These are phyloP conservation scores for Brachypterus glaber DNA, from an alignment of 2,888 invertebrate genomes.

Conservation along the genomic window DNA sequence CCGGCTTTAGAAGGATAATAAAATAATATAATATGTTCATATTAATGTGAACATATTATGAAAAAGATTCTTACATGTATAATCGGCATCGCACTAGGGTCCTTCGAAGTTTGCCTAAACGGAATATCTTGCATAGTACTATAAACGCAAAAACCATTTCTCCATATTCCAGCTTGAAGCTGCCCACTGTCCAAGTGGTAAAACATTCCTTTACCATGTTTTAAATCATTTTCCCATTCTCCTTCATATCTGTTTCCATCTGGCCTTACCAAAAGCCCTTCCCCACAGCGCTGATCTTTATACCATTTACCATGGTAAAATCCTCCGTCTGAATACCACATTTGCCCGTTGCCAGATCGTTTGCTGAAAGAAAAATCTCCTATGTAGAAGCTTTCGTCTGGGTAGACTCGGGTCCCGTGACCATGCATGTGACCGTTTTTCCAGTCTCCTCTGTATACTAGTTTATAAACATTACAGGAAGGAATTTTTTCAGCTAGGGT, in stretches of 20 bases:
- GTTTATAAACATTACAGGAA: constrained; percentile 39
- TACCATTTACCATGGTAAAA: constrained; percentile 47
- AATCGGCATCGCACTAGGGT: constrained; percentile 49
- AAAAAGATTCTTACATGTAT: no score
- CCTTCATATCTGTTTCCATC: constrained; percentile 60
- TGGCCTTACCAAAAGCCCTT: constrained; percentile 35
- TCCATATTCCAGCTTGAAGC: constrained; percentile 58
- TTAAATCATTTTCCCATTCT: constrained; percentile 46
- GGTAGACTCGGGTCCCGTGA: constrained; percentile 47
- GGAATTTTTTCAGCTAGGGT: constrained; percentile 39
- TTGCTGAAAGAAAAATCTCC: constrained; percentile 47
- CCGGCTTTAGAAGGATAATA: no score
- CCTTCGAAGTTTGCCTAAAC: constrained; percentile 47
- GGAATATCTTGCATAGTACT: constrained; percentile 50
- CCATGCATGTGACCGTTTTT: constrained; percentile 49
- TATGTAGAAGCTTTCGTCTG: constrained; percentile 50
- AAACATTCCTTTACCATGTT: constrained; percentile 54
- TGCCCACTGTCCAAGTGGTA: constrained; percentile 56
- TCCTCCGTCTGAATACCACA: constrained; percentile 51
- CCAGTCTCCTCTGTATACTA: constrained; percentile 54
- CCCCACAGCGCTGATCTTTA: constrained; percentile 21
- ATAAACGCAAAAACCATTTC: constrained; percentile 43
- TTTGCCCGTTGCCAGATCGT: constrained; percentile 50
- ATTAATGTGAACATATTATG: no score
- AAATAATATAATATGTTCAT: no score